A percentile compares a stretch with the other conserved stretches of the same genome.
phyloP scores from a whole-genome alignment of 2,797 vertebrate species.

The Lates japonicus region DNA sequence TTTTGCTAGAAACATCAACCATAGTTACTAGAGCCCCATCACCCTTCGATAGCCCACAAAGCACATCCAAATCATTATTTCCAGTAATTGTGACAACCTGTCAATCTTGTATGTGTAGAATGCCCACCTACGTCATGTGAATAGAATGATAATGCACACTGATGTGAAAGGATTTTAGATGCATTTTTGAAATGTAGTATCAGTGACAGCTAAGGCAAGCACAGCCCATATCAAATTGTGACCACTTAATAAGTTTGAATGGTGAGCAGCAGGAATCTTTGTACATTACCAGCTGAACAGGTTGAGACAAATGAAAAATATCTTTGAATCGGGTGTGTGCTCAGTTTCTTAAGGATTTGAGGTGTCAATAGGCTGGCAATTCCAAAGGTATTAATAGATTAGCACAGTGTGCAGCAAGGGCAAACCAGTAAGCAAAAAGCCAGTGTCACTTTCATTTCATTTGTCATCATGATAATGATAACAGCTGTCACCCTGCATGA shows the following conservation, averaged over 20 bases:
- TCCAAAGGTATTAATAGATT: not conserved
- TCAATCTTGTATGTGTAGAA: not conserved
- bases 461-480: not conserved
- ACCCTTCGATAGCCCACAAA: not conserved
- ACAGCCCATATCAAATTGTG: not conserved
- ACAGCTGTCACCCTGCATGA: not conserved
- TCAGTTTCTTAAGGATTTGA: not conserved
- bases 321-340: constrained; percentile 1
- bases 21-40: not conserved
- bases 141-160: not conserved
- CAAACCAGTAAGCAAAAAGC: not conserved
- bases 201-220: not conserved
- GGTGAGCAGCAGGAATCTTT: constrained; percentile 21
- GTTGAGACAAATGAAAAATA: constrained; percentile 13
- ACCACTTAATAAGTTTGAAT: not conserved
- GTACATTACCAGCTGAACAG: not conserved
- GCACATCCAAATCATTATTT: not conserved
- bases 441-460: not conserved
- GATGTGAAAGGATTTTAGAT: constrained; percentile 3
- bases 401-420: not conserved
- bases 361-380: not conserved
- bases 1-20: not conserved
- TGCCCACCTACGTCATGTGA: too few species aligned
- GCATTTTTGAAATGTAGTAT: constrained; percentile 1
- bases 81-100: not conserved